Base-by-base conservation (phyloP, 2,113 vertebrate species). In the Brachyistius frenatus region DNA sequence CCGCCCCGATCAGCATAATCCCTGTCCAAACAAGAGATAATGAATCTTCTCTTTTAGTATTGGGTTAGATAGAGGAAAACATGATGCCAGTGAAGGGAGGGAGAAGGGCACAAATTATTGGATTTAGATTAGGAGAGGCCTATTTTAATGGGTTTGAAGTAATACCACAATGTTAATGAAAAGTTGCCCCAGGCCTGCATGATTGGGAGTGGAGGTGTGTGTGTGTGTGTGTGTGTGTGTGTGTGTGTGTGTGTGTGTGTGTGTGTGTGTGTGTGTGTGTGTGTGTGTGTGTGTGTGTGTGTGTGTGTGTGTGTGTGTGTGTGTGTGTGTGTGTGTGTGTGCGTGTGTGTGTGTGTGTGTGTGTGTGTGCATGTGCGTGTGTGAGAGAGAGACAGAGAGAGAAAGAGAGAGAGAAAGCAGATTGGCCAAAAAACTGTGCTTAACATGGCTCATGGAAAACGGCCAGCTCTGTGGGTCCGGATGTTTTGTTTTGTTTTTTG, bases 1-100 rank as follows among this genome's bases (percentile, higher is more conserved):
- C 91, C 63, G 78, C 58, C 78, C 76, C 62, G 86, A 94, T 94
- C 93, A 94, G 81, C 92, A 91, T 95, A 94, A 95, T 95, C 93
- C 94, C 80, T 84, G 77, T 91, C 93, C 93, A 94, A 94, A 95
- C 93, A 94, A 91, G 84, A 93, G 93, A 94, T 94, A 94, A 94
- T 93, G 91, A 94, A 95, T 94, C 90, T 91, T 86, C 90, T 91
- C 80, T 79, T 84, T 85, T 84, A 86, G 83, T 53, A 31, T 73
- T 52, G 85, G 81, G 82, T 85, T 66, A 75, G 81, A 90, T 56
- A 53, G 79, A 83, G 82, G 54, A 79, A 86, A 78, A 82, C 84
- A 86, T 73, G 85, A 87, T 66, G 89, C 83, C 81, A 49, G 88
- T 63, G 72, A 39, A 58, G 77, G 75, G 74, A 79, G 79, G 80